Conservation (phyloP, 2,113 vertebrate species). For the Gopherus flavomarginatus region DNA sequence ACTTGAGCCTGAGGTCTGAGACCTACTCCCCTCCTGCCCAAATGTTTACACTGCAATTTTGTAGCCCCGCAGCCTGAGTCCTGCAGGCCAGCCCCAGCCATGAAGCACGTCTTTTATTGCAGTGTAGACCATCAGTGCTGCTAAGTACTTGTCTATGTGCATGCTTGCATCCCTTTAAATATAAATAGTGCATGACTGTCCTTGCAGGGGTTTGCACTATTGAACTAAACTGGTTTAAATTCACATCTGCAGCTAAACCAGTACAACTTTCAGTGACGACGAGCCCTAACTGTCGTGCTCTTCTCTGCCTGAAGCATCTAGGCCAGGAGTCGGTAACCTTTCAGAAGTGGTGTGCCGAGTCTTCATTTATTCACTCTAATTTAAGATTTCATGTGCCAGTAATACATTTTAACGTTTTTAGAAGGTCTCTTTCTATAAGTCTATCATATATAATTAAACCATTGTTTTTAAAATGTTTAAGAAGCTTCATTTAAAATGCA, state of each 20-base stretch:
- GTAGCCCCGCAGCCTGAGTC: not conserved
- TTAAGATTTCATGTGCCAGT: too few relatives aligned
- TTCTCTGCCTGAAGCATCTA: not conserved
- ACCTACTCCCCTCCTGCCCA: not conserved
- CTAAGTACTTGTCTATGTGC: not conserved
- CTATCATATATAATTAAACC: too few relatives aligned
- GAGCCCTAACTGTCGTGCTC: rapidly evolving
- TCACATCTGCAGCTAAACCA: not conserved
- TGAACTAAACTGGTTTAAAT: not conserved
- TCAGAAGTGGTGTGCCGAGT: too few relatives aligned
- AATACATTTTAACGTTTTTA: too few relatives aligned
- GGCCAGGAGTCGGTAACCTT: not conserved
- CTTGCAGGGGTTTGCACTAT: not conserved
- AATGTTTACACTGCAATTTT: not conserved
- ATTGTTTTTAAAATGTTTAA: too few relatives aligned
- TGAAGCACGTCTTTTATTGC: too few relatives aligned
- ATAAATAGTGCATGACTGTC: not conserved
- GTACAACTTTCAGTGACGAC: not conserved
- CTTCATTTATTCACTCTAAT: too few relatives aligned
- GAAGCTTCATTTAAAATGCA: too few relatives aligned
- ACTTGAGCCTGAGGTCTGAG: not conserved
- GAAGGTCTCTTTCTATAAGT: too few relatives aligned
- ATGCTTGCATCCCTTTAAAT: not conserved
- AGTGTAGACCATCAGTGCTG: not conserved
- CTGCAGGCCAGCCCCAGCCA: not conserved